Evolutionary conservation across 2,888 invertebrate genomes (phyloP).

Genomic region (Apamea epomidion): DNA sequence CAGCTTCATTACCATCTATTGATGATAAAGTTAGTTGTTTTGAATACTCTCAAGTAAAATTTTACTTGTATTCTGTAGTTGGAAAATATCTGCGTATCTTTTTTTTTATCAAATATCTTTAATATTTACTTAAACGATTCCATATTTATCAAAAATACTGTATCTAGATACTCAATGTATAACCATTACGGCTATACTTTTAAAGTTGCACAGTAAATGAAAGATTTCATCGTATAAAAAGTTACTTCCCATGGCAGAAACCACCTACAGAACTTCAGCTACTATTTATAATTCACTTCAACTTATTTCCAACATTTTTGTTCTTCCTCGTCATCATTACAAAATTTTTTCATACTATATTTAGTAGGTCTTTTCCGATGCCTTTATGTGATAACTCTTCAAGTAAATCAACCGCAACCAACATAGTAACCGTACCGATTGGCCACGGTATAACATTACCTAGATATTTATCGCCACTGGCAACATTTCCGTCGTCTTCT

Average conservation of each 20-base stretch:
- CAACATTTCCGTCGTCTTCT: slow-evolving; percentile 66
- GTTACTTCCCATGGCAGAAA: not conserved
- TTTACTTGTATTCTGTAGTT: not conserved
- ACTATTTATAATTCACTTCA: not conserved
- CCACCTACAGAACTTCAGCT: not conserved
- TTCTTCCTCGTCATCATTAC: too few species aligned
- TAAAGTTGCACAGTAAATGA: not conserved
- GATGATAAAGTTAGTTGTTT: not conserved
- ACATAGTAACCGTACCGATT: slow-evolving; percentile 61
- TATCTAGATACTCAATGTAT: not conserved
- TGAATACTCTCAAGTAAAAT: not conserved
- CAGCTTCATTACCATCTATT: not conserved
- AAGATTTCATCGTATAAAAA: not conserved
- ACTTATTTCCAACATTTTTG: not conserved
- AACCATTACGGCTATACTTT: not conserved
- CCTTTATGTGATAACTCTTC: slow-evolving; percentile 3
- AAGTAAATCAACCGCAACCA: slow-evolving; percentile 53
- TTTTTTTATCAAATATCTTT: not conserved
- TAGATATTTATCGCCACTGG: slow-evolving; percentile 66
- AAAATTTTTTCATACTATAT: not conserved
- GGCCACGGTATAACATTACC: slow-evolving; percentile 70
- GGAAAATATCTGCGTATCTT: too few species aligned
- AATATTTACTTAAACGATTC: not conserved
- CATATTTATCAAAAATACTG: too few species aligned
- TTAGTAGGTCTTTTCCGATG: not conserved